Evolutionary conservation across 1,140 invertebrate species (phyloP).

Genomic region (Phymastichus coffea): DNA sequence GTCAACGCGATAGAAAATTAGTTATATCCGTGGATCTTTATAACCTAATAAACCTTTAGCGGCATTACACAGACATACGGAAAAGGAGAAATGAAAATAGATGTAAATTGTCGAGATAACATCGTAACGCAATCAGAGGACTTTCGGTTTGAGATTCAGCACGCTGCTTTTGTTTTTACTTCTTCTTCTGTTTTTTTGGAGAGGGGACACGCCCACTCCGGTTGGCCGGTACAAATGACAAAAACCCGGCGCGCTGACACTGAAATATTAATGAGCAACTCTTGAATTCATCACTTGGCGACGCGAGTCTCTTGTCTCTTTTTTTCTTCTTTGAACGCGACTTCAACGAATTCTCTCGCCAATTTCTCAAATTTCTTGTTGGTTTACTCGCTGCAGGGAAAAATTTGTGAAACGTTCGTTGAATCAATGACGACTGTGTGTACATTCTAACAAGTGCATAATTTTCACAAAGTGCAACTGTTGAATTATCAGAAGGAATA

Average conservation of each 20-base stretch:
- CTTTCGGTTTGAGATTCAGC: no score
- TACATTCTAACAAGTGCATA: no score
- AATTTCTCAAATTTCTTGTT: no score
- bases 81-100: no score
- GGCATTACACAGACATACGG: no score
- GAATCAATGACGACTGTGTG: no score
- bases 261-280: constrained; percentile 50
- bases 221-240: constrained; percentile 45
- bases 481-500: no score
- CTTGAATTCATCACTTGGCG: constrained; percentile 42
- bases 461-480: no score
- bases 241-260: constrained; percentile 38
- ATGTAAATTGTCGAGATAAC: constrained; percentile 6
- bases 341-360: no score
- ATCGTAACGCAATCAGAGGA: neutral
- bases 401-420: no score
- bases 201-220: constrained; percentile 33
- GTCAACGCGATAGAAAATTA: constrained; percentile 8
- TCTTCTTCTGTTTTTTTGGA: constrained; percentile 33
- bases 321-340: neutral
- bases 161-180: no score
- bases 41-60: constrained; percentile 14
- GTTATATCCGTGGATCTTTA: constrained; percentile 18
- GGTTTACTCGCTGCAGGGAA: no score
- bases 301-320: neutral